Base-by-base conservation (phyloP, 2,888 invertebrate genomes). In the Stegophylla sp. region DNA sequence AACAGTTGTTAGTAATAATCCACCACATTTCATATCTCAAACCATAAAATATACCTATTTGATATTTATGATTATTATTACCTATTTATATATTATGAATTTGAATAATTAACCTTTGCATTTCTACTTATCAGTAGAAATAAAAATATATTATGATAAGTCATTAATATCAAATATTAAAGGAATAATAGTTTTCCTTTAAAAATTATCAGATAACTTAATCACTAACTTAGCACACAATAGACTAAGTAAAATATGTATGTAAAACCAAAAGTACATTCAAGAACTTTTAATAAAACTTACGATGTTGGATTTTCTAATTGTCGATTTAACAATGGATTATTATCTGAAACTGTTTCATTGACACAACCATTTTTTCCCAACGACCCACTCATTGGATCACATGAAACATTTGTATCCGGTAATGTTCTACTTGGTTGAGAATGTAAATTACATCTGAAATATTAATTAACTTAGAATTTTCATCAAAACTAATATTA, bases 281-380 rank as follows among this genome's bases (percentile, higher is more conserved):
- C 43, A 45, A 45, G 13, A 73, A 26, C 26, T 26, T 0, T 15
- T 59, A 43, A 23, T n/a, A 28, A n/a, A 92, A 88, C 1, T 86
- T 93, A 95, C 83, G 93, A 93, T 4, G 94, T 93, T 0, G 94
- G 93, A 87, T 93, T 91, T 85, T 93, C 92, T 84, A 93, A 86
- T 81, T 90, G 89, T 84, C 93, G 88, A 86, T 93, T 91, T 23
- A 90, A 87, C 15, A 91, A 88, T 63, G 92, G 92, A 86, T 92
- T 88, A 83, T 88, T 88, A 83, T 85, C 85, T 48, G 41, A 56
- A 20, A 77, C 67, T 13, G 82, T 81, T 17, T 81, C 81, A 83
- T 83, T 59, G 85, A 85, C 63, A 84, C 84, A 34, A 85, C 86
- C 81, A 84, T 84, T 75, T 85, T 85, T 56, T 86, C 10, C 69